Conservation (phyloP, 2,113 vertebrate species). For the Zootoca vivipara region DNA sequence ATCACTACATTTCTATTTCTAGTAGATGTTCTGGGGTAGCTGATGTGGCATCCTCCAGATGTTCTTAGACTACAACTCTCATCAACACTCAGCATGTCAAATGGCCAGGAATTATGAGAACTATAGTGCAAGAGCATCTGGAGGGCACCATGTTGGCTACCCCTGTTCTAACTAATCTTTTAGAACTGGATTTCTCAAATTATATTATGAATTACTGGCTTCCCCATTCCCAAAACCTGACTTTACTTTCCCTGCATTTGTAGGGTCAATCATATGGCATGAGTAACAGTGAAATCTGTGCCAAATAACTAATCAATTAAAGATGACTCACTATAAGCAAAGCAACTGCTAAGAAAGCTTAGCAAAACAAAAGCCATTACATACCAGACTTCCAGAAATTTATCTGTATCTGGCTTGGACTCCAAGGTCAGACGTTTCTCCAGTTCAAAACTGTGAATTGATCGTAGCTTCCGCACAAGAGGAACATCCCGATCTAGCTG, state of each 20-base stretch:
- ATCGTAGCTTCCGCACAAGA: conserved; percentile 90
- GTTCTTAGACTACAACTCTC: no score
- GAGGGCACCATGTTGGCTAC: no score
- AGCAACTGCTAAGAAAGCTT: neutral
- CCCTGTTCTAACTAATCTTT: neutral
- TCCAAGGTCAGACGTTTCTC: conserved; percentile 89
- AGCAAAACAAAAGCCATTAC: conserved; percentile 37
- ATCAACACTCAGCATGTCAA: no score
- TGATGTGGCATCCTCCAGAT: no score
- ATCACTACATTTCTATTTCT: neutral
- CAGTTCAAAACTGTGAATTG: conserved; percentile 95
- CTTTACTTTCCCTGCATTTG: neutral
- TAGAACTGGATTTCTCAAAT: neutral
- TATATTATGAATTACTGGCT: neutral
- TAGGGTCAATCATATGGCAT: neutral
- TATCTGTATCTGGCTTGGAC: conserved; percentile 89
- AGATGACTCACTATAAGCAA: neutral
- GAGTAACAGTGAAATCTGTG: neutral
- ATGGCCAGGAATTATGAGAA: no score
- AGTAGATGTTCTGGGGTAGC: neutral
- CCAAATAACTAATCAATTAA: neutral
- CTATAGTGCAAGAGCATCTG: no score
- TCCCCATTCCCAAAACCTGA: neutral
- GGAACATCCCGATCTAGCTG: conserved; percentile 87
- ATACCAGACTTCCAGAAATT: conserved; percentile 91